These are phyloP conservation scores for Dendrolimus punctatus DNA, from an alignment of 1,140 invertebrate species.

Conservation along the genomic window DNA sequence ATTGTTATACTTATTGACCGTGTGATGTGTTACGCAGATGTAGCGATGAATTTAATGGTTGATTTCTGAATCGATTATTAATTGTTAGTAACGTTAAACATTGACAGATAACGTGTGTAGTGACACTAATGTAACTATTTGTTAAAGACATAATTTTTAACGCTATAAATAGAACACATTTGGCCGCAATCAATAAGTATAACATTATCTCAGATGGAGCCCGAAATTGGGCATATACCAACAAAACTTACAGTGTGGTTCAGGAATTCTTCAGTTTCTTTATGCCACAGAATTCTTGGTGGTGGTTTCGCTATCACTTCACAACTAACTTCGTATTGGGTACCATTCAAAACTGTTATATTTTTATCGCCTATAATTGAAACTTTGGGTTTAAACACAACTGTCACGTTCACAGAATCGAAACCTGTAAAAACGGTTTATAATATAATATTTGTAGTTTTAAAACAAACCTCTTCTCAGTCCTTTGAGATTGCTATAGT, in stretches of 20 bases:
- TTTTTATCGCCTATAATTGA: constrained; percentile 34
- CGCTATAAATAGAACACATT: too few species aligned
- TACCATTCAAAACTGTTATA: constrained; percentile 38
- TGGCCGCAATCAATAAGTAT: too few species aligned
- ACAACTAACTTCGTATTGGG: constrained; percentile 24
- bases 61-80: too few species aligned
- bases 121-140: too few species aligned
- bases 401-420: constrained; percentile 29
- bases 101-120: too few species aligned
- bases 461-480: neutral
- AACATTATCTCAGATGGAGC: too few species aligned
- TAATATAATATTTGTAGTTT: neutral
- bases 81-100: too few species aligned
- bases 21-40: too few species aligned
- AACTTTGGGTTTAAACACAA: constrained; percentile 38
- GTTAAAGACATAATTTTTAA: too few species aligned
- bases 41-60: too few species aligned
- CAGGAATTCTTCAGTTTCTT: constrained; percentile 34
- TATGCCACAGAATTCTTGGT: constrained; percentile 42
- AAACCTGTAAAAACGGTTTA: constrained; percentile 26
- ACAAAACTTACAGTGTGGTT: constrained; percentile 33
- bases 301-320: constrained; percentile 31
- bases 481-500: too few species aligned
- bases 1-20: too few species aligned
- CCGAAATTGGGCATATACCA: neutral